These are phyloP conservation scores for Channa maculata DNA, from an alignment of 2,113 vertebrate species.

Conservation along the genomic window DNA sequence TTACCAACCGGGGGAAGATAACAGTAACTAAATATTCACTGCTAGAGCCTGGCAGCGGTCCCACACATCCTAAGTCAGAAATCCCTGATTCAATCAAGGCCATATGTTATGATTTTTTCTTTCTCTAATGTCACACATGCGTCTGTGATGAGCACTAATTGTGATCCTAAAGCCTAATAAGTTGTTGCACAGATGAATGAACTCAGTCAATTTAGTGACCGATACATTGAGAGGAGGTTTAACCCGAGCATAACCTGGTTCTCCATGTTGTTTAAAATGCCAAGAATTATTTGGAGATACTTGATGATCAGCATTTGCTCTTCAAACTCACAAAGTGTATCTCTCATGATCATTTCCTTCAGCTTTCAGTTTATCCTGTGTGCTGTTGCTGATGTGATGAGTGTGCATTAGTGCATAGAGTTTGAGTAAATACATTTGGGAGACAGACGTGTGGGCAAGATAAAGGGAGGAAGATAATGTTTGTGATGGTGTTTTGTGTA, in stretches of 20 bases:
- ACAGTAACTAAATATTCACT: constrained; percentile 36
- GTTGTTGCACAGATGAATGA: constrained; percentile 13
- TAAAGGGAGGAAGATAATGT: constrained; percentile 55
- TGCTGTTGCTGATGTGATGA: constrained; percentile 39
- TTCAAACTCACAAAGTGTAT: constrained; percentile 26
- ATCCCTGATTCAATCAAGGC: constrained; percentile 23
- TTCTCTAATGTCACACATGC: constrained; percentile 10
- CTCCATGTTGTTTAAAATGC: constrained; percentile 15
- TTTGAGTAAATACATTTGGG: constrained; percentile 52
- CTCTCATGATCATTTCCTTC: constrained; percentile 13
- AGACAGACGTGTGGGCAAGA: constrained; percentile 57
- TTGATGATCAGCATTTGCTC: constrained; percentile 25
- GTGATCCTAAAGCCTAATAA: background rate
- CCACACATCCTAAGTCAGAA: constrained; percentile 25
- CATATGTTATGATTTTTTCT: constrained; percentile 39
- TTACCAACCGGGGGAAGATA: constrained; percentile 25
- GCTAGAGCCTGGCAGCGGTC: constrained; percentile 28
- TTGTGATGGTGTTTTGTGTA: constrained; percentile 69
- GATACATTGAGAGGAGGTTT: background rate
- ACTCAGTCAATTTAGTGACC: constrained; percentile 2
- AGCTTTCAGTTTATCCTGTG: constrained; percentile 36
- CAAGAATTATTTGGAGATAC: constrained; percentile 33
- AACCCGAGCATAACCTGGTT: too few relatives aligned
- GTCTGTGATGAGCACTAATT: background rate
- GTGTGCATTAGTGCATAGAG: constrained; percentile 29